Evolutionary conservation across 1,140 invertebrate species (phyloP).

Genomic region (Drosophila sucinea): DNA sequence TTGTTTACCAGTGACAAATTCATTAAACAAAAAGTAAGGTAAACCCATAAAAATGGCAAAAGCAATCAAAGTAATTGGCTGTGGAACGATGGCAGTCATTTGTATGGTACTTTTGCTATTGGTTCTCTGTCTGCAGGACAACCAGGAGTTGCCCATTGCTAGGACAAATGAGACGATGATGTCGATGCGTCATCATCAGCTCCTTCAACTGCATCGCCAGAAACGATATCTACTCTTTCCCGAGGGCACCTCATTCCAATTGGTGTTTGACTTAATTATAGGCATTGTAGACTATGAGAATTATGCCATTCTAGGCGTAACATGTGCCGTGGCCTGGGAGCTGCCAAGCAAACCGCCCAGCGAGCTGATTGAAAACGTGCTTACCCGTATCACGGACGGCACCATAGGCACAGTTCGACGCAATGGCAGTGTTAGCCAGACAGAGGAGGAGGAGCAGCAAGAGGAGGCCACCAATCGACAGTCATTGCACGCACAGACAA

Average conservation of each 20-base stretch:
- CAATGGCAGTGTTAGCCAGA: slow-evolving; percentile 48
- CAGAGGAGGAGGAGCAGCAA: not conserved
- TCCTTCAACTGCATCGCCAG: slow-evolving; percentile 68
- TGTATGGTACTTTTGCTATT: slow-evolving; percentile 43
- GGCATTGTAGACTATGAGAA: slow-evolving; percentile 80
- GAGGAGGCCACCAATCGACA: slow-evolving; percentile 45
- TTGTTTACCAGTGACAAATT: slow-evolving; percentile 32
- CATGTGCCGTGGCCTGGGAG: slow-evolving; percentile 89
- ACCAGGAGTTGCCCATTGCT: slow-evolving; percentile 1
- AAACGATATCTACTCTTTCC: slow-evolving; percentile 90
- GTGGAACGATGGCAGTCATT: slow-evolving; percentile 22
- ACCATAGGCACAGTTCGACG: slow-evolving; percentile 72
- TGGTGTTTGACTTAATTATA: slow-evolving; percentile 83
- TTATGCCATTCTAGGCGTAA: slow-evolving; percentile 87
- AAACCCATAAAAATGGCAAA: slow-evolving; percentile 49
- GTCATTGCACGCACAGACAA: slow-evolving; percentile 43
- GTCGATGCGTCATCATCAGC: slow-evolving; percentile 34
- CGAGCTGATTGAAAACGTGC: slow-evolving; percentile 76
- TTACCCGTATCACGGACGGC: slow-evolving; percentile 71
- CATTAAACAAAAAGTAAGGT: slow-evolving; percentile 28
- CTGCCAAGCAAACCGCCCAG: slow-evolving; percentile 86
- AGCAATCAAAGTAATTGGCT: slow-evolving; percentile 69
- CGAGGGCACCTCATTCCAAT: slow-evolving; percentile 89
- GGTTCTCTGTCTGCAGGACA: slow-evolving; percentile 24
- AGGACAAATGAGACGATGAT: not conserved